Evolutionary conservation across 2,113 vertebrate genomes (phyloP).

Genomic region (Tachycineta bicolor): DNA sequence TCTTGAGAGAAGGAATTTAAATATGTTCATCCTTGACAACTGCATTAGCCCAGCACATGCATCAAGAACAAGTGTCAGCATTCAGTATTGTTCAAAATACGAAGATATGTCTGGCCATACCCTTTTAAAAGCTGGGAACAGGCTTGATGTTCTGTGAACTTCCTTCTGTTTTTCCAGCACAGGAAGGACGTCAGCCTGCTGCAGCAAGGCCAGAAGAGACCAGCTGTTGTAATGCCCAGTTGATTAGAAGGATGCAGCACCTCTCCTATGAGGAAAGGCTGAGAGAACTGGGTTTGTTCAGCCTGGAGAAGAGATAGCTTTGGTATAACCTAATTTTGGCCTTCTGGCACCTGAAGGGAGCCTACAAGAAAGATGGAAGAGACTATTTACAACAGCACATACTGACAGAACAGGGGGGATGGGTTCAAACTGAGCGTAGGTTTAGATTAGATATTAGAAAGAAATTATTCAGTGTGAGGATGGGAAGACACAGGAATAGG

Average conservation of each 20-base stretch:
- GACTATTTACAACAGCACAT: background rate
- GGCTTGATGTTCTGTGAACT: background rate
- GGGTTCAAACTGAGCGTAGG: background rate
- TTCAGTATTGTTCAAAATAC: background rate
- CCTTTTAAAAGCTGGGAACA: background rate
- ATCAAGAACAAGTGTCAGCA: background rate
- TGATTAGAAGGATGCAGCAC: background rate
- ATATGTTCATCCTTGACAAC: background rate
- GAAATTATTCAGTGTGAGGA: background rate
- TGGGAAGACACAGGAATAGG: background rate
- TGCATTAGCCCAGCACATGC: background rate
- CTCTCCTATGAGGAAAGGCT: fast-evolving
- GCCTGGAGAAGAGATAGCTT: background rate
- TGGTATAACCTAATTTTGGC: no score
- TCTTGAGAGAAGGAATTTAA: background rate
- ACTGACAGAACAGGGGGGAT: no score
- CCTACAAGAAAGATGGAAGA: background rate
- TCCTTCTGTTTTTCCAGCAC: background rate
- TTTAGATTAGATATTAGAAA: background rate
- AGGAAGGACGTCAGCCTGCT: background rate
- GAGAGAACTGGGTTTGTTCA: background rate
- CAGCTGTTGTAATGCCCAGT: background rate
- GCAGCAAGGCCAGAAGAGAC: background rate
- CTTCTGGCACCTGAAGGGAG: background rate
- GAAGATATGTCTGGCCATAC: background rate